Percentiles rank a stretch among this genome's conserved stretches.
These are phyloP conservation scores for Actenoides hombroni DNA, from an alignment of 2,113 vertebrate genomes.

Conservation along the genomic window DNA sequence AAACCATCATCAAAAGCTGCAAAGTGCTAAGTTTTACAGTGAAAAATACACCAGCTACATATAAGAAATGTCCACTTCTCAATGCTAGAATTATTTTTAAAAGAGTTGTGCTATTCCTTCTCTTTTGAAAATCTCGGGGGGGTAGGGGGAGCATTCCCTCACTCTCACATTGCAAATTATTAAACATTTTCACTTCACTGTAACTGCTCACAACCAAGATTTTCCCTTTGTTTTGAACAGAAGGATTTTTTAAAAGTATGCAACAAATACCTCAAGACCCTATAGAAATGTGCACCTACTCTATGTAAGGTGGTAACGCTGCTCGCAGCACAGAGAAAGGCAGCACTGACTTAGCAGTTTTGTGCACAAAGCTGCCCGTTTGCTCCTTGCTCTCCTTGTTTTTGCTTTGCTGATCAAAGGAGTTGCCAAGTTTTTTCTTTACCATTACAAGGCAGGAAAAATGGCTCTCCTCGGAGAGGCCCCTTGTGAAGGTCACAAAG, in stretches of 20 bases:
- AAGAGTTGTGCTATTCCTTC: background rate
- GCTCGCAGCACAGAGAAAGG: background rate
- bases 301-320: background rate
- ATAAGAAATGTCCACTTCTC: background rate
- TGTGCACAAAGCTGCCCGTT: constrained; percentile 83
- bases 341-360: constrained; percentile 81
- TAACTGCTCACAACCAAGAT: background rate
- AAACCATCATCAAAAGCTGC: background rate
- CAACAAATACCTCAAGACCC: background rate
- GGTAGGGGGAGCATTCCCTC: background rate
- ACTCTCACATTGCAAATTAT: background rate
- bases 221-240: background rate
- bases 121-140: background rate
- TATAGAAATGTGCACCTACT: background rate
- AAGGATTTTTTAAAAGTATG: background rate
- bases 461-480: constrained; percentile 77
- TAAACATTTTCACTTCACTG: background rate
- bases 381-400: constrained; percentile 84
- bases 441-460: constrained; percentile 79
- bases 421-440: constrained; percentile 81
- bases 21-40: background rate
- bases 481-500: constrained; percentile 80
- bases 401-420: constrained; percentile 93
- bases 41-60: background rate
- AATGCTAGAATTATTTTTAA: background rate